Evolutionary conservation across 2,888 invertebrate genomes (phyloP).

Genomic region (Flexamia atlantica): DNA sequence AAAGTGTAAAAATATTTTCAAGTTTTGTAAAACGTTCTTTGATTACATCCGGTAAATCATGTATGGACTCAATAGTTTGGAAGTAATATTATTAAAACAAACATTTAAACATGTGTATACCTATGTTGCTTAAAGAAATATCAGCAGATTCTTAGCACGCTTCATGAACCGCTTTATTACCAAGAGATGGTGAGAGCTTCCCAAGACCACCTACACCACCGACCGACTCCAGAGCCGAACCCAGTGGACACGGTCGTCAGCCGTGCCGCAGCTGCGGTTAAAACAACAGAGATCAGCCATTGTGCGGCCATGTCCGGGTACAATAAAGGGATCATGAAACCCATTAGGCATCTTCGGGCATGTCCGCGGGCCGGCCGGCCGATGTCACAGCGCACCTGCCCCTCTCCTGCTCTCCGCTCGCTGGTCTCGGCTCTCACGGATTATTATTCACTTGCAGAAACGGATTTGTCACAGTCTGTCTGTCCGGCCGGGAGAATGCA

Average conservation of each 20-base stretch:
- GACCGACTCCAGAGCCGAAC: background rate
- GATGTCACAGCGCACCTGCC: conserved; percentile 46
- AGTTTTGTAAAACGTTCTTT: too few species aligned
- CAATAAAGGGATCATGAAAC: conserved; percentile 28
- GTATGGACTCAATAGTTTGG: too few species aligned
- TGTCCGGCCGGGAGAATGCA: conserved; percentile 44
- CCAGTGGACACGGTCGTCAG: conserved; percentile 23
- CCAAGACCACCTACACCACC: too few species aligned
- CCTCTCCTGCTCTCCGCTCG: conserved; percentile 1
- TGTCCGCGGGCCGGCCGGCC: background rate
- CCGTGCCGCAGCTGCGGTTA: background rate
- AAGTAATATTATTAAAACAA: too few species aligned
- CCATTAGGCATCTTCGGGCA: conserved; percentile 33
- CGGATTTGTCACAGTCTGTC: conserved; percentile 53
- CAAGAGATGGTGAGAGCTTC: too few species aligned
- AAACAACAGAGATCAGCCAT: conserved; percentile 7
- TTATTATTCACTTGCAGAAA: conserved; percentile 59
- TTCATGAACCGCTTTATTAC: too few species aligned
- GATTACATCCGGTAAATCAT: too few species aligned
- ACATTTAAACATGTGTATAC: too few species aligned
- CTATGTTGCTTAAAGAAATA: too few species aligned
- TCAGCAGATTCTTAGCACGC: too few species aligned
- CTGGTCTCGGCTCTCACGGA: background rate
- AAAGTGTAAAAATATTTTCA: too few species aligned
- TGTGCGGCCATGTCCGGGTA: background rate